Evolutionary conservation across 1,140 invertebrate species (phyloP).

Genomic region (Drosophila bocqueti): DNA sequence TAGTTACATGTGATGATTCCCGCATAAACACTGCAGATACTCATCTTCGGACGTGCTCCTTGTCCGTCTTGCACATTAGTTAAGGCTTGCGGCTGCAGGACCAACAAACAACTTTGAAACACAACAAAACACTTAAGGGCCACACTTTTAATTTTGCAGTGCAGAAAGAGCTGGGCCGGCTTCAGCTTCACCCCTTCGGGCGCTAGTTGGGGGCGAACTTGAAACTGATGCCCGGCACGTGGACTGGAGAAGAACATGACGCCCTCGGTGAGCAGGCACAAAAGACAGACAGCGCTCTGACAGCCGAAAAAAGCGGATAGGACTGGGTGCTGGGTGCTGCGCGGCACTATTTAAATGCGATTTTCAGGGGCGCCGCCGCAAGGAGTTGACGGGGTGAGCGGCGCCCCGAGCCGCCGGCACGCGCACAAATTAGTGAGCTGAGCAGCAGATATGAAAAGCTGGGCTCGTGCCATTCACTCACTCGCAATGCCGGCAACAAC

Average conservation of each 20-base stretch:
- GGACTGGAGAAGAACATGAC: slow-evolving; percentile 61
- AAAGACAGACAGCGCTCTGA: slow-evolving; percentile 11
- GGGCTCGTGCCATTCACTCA: slow-evolving; percentile 66
- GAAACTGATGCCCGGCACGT: slow-evolving; percentile 82
- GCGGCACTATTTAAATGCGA: slow-evolving; percentile 73
- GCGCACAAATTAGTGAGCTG: slow-evolving; percentile 80
- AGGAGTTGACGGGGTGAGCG: slow-evolving; percentile 9
- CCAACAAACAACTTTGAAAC: slow-evolving; percentile 57
- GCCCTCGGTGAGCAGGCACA: slow-evolving; percentile 34
- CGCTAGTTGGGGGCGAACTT: slow-evolving; percentile 47
- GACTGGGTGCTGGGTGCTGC: slow-evolving; percentile 36
- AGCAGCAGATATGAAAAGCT: slow-evolving; percentile 69
- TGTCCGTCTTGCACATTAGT: slow-evolving; percentile 73
- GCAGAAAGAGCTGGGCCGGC: neutral
- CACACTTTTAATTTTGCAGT: slow-evolving; percentile 79
- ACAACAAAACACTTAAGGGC: slow-evolving; percentile 79
- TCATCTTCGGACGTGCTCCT: slow-evolving; percentile 25
- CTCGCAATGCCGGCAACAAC: slow-evolving; percentile 42
- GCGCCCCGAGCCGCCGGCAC: slow-evolving; percentile 70
- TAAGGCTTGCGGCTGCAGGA: slow-evolving; percentile 59
- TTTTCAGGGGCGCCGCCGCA: slow-evolving; percentile 36
- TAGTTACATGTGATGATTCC: neutral
- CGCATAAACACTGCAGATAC: neutral
- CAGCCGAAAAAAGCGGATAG: slow-evolving; percentile 15
- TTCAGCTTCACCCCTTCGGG: slow-evolving; percentile 4